phyloP scores from a whole-genome alignment of 92 coral and sea anemone species.

The Actinernus sp. region DNA sequence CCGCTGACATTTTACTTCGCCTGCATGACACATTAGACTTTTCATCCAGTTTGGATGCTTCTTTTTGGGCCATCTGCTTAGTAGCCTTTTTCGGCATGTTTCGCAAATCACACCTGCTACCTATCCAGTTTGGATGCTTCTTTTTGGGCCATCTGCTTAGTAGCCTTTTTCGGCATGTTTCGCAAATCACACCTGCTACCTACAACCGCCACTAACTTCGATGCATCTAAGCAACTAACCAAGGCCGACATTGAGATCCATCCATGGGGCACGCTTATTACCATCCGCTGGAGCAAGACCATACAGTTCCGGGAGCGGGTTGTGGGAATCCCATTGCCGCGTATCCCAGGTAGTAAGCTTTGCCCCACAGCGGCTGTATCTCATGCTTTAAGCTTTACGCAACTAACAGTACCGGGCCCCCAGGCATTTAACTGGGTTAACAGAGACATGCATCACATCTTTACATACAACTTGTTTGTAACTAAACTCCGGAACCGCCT shows the following conservation, averaged over 20 bases:
- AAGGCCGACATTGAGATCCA: conserved; percentile 4
- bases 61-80: conserved; percentile 40
- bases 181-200: conserved; percentile 2
- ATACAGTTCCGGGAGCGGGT: conserved; percentile 28
- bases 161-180: conserved; percentile 30
- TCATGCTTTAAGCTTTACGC: conserved; percentile 15
- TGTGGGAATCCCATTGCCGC: conserved; percentile 8
- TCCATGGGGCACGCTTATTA: conserved; percentile 26
- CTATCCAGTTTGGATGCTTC: conserved; percentile 29
- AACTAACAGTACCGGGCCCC: neutral
- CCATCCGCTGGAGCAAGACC: conserved; percentile 48
- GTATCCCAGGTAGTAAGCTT: conserved; percentile 12
- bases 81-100: conserved; percentile 33
- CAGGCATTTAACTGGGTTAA: conserved; percentile 26
- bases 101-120: conserved; percentile 2
- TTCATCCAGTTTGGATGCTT: conserved; percentile 13
- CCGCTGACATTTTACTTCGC: neutral
- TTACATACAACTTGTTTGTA: conserved; percentile 26
- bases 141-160: conserved; percentile 38
- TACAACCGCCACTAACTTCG: neutral
- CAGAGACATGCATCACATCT: neutral
- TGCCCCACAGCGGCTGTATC: conserved; percentile 30
- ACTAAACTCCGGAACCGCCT: conserved; percentile 15
- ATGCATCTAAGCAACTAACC: neutral
- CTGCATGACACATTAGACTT: neutral